These are phyloP conservation scores for Musca domestica DNA, from an alignment of 1,140 invertebrate species.

Conservation along the genomic window DNA sequence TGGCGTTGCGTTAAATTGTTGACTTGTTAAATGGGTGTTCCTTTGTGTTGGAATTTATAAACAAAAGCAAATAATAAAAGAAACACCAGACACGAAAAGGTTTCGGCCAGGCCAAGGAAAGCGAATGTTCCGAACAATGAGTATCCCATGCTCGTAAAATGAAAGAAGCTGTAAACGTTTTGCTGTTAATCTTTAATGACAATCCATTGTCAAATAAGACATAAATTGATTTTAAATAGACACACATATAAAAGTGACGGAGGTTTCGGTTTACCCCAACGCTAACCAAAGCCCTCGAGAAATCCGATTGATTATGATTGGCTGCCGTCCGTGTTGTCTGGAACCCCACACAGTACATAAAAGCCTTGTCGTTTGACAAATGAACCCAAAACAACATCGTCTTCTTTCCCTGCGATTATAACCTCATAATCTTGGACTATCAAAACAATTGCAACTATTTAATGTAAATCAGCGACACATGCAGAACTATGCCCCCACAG, in stretches of 20 bases:
- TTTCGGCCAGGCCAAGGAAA: too few relatives aligned
- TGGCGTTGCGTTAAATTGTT: constrained; percentile 41
- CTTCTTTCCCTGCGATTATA: background rate
- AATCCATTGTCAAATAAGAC: constrained; percentile 22
- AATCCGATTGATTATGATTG: too few relatives aligned
- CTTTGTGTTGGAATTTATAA: constrained; percentile 24
- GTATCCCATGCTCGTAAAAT: background rate
- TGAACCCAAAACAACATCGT: too few relatives aligned
- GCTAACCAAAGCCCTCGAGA: too few relatives aligned
- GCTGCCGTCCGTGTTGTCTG: too few relatives aligned
- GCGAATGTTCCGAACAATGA: too few relatives aligned
- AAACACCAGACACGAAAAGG: background rate
- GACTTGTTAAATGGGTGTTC: constrained; percentile 53
- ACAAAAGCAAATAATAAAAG: background rate
- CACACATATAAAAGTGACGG: too few relatives aligned
- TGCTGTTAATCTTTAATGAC: constrained; percentile 22
- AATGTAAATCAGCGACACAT: background rate
- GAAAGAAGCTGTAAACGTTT: constrained; percentile 21
- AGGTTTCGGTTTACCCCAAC: too few relatives aligned
- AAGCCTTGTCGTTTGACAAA: too few relatives aligned
- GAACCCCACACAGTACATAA: too few relatives aligned
- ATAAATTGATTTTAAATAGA: constrained; percentile 20
- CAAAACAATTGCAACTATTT: constrained; percentile 14
- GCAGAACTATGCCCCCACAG: background rate
- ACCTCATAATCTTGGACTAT: background rate